Evolutionary conservation across 2,113 vertebrate species (phyloP).

Genomic region (Sylvietta virens): DNA sequence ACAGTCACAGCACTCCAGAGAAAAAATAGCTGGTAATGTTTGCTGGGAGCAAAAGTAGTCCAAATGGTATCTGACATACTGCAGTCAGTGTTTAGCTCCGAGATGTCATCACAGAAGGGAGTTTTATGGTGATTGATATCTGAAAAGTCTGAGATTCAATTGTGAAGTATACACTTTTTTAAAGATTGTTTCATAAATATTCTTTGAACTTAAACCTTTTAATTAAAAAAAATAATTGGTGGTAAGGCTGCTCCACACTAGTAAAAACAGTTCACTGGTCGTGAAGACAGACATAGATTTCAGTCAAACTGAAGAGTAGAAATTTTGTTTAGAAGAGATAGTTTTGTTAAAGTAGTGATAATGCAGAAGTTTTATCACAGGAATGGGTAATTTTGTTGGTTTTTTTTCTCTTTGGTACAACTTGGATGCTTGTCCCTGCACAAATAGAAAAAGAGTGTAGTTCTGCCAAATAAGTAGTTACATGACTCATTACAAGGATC

Average conservation of each 20-base stretch:
- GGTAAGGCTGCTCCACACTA: not conserved
- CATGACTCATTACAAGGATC: conserved; percentile 32
- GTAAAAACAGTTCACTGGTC: not conserved
- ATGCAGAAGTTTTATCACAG: not conserved
- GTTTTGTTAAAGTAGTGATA: not conserved
- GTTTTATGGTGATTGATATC: not conserved
- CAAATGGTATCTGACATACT: not conserved
- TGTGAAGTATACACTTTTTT: not conserved
- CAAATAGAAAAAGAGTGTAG: not conserved
- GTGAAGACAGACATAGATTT: not conserved
- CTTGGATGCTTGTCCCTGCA: not conserved
- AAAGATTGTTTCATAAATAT: not conserved
- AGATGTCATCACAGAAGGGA: not conserved
- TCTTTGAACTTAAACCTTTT: not conserved
- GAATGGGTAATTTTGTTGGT: not conserved
- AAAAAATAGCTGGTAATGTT: not conserved
- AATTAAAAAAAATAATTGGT: not conserved
- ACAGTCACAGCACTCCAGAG: not conserved
- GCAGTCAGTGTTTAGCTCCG: not conserved
- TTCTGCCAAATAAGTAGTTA: conserved; percentile 47
- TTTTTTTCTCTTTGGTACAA: not conserved
- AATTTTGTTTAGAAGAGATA: not conserved
- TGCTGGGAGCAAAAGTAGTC: not conserved
- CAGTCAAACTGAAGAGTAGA: not conserved
- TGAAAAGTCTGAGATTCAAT: not conserved